phyloP scores from a whole-genome alignment of 1,140 invertebrate species.

The Caerostris darwini region DNA sequence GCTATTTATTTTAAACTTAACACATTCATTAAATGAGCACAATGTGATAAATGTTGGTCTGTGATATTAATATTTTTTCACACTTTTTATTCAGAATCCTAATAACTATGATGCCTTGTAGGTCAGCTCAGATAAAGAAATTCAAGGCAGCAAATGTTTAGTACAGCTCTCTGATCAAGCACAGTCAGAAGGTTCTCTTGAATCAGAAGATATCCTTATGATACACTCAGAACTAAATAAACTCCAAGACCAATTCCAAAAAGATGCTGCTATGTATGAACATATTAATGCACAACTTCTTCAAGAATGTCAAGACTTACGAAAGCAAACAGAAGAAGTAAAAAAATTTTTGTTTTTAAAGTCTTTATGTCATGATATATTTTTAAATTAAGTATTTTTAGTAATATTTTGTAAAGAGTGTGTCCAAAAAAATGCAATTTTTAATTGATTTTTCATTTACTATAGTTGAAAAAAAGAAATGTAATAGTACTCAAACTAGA shows the following conservation, averaged over 20 bases:
- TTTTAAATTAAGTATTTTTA: no score
- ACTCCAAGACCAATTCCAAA: slow-evolving; percentile 68
- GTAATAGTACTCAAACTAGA: no score
- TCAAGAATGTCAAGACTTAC: not conserved
- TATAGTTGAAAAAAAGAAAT: no score
- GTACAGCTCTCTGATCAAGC: slow-evolving; percentile 19
- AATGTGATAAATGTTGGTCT: no score
- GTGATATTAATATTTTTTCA: no score
- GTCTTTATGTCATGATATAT: no score
- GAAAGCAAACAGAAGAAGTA: slow-evolving; percentile 56
- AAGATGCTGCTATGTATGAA: slow-evolving; percentile 69
- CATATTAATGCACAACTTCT: slow-evolving; percentile 64
- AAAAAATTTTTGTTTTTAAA: not conserved
- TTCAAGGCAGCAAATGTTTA: not conserved
- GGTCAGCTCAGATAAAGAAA: not conserved
- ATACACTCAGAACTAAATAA: slow-evolving; percentile 63
- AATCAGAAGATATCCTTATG: slow-evolving; percentile 54
- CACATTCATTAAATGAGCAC: no score
- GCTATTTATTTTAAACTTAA: no score
- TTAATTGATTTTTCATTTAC: no score
- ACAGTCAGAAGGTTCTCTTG: slow-evolving; percentile 34
- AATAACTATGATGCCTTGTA: not conserved
- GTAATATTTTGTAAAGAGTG: no score
- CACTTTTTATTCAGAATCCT: no score
- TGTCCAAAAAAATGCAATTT: no score